Conservation (phyloP, 2,113 vertebrate genomes). For the Mustela lutreola region DNA sequence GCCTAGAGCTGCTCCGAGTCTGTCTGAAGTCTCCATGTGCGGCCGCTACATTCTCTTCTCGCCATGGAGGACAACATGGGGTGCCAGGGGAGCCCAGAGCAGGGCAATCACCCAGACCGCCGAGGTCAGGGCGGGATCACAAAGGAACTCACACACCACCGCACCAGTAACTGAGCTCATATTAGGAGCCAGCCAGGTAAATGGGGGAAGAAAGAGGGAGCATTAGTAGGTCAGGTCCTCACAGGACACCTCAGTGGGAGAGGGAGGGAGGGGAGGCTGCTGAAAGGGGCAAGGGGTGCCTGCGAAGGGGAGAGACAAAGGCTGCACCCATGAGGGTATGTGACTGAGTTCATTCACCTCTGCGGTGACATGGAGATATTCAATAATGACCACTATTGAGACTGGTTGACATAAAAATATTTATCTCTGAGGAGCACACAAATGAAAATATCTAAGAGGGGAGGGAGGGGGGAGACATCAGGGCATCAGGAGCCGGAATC, state of each 20-base stretch:
- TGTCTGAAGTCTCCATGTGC: not conserved
- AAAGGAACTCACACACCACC: not conserved
- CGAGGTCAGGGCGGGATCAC: not conserved
- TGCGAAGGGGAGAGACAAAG: not conserved
- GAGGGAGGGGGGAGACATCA: conserved; percentile 68
- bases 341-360: not conserved
- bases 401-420: conserved; percentile 74
- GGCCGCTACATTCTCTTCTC: not conserved
- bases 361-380: not conserved
- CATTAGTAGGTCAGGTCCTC: conserved; percentile 83
- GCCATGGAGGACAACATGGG: not conserved
- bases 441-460: conserved; percentile 79
- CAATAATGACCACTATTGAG: conserved; percentile 36
- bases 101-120: not conserved
- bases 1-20: not conserved
- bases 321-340: not conserved
- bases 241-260: conserved; percentile 75
- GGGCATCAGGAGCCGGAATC: conserved; percentile 81
- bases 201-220: conserved; percentile 63
- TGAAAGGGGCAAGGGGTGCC: not conserved
- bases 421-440: conserved; percentile 70
- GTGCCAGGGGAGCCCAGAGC: not conserved
- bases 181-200: conserved; percentile 39
- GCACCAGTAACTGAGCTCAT: not conserved
- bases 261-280: not conserved